phyloP scores from a whole-genome alignment of 2,888 invertebrate genomes.

The Muscina levida region DNA sequence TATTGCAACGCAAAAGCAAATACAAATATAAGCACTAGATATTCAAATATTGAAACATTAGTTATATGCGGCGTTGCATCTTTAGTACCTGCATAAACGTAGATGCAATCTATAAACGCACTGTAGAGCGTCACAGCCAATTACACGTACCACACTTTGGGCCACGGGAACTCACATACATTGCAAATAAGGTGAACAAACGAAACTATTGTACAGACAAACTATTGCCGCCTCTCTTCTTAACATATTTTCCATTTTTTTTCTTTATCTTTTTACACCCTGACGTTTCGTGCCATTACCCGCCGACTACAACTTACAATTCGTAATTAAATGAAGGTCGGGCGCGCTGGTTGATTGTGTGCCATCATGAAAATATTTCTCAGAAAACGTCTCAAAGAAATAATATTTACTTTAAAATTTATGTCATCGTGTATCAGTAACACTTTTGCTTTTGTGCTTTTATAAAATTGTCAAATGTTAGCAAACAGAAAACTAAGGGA shows the following conservation, averaged over 20 bases:
- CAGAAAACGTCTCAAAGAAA: not conserved
- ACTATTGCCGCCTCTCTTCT: not conserved
- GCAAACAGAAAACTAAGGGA: not conserved
- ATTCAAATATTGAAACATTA: slow-evolving; percentile 13
- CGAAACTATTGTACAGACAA: not conserved
- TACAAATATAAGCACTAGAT: not conserved
- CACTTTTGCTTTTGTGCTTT: not conserved
- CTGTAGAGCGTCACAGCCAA: not conserved
- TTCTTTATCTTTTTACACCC: no score
- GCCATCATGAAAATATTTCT: not conserved
- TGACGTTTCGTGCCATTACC: no score
- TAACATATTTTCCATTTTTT: not conserved
- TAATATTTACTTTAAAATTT: slow-evolving; percentile 49
- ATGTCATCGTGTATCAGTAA: slow-evolving; percentile 50
- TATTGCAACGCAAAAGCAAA: no score
- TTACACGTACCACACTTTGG: not conserved
- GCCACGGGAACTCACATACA: not conserved
- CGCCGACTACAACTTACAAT: slow-evolving; percentile 7
- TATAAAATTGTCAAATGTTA: not conserved
- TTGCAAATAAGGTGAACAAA: slow-evolving; percentile 3
- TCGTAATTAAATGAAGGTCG: slow-evolving; percentile 61
- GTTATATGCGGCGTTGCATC: not conserved
- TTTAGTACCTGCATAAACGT: slow-evolving; percentile 6
- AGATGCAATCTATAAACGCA: not conserved
- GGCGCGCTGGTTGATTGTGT: not conserved